Base-by-base conservation (phyloP, 2,797 vertebrate genomes). In the Xerus rutilus region DNA sequence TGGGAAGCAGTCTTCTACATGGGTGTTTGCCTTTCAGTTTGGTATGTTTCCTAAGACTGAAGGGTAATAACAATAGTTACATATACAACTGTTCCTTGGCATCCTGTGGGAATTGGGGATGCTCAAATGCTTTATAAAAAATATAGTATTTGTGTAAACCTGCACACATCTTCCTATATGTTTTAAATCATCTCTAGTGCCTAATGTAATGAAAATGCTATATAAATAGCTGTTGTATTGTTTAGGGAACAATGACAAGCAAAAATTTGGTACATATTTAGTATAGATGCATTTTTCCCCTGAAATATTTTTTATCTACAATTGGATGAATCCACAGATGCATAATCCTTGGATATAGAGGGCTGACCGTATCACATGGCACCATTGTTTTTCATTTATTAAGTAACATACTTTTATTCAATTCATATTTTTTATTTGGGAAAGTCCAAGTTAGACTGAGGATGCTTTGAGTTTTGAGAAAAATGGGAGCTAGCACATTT, bases 381-480 rank as follows among this genome's bases (percentile, higher is more conserved):
- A 74, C 21, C 12, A 4, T 49, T 59, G 25, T 39, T 84, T 89
- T 67, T 81, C 54, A 52, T 84, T 91, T 84, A 76, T 5, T 85
- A 57, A 57, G 23, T 21, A 54, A 25, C 7, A 45, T 94, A 69
- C 45, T 13, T 96, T 91, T 87, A 59, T 88, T 76, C 13, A 10
- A 20, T 95, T 21, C 10, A 25, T 90, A 45, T 89, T 87, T 89
- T 47, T 82, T 89, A 69, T 91, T 93, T 45, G 64, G 65, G 20
- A 79, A 95, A 88, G 87, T 93, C 10, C 13, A 94, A 39, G 12
- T 77, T 93, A 92, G 49, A 89, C 20, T 69, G 9, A 64, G 13
- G 28, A 11, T 89, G 47, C n/a, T 62, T 77, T 94, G 39, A 73
- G 43, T 84, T 89, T 93, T 79, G 76, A 93, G 82, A 57, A 92